Conservation (phyloP, 2,113 vertebrate species). For the Anas platyrhynchos region DNA sequence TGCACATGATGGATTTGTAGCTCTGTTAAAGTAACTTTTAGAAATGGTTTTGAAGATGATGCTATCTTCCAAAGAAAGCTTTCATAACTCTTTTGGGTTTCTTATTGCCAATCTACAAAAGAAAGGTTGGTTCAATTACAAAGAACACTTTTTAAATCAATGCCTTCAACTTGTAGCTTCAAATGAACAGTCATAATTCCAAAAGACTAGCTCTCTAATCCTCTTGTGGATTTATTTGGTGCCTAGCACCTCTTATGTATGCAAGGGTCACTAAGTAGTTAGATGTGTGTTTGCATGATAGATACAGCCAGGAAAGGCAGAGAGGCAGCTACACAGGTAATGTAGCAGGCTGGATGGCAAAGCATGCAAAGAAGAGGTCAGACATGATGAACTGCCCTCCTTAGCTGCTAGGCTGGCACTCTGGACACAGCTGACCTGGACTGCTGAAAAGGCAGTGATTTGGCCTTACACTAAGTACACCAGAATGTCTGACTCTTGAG, state of each 20-base stretch:
- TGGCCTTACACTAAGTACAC: neutral
- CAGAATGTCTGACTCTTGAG: neutral
- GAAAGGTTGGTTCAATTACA: neutral
- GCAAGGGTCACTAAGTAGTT: neutral
- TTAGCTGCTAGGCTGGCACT: neutral
- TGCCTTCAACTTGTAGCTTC: neutral
- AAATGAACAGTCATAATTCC: neutral
- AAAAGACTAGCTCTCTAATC: neutral
- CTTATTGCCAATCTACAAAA: neutral
- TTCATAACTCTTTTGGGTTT: neutral
- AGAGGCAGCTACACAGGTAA: neutral
- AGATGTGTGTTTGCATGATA: neutral
- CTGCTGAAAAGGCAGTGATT: neutral
- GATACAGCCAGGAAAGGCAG: neutral
- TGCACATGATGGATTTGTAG: neutral
- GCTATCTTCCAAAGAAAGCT: constrained; percentile 12
- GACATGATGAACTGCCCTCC: neutral
- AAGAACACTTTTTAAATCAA: neutral
- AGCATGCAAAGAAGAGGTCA: neutral
- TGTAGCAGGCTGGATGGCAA: neutral
- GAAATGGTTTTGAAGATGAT: constrained; percentile 28
- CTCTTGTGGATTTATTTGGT: neutral
- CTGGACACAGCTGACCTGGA: neutral
- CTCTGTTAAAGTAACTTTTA: neutral
- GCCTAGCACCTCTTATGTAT: neutral